Evolutionary conservation across 2,888 invertebrate genomes (phyloP), one percentile per base, ranked within the genome.

Genomic region (Lithophane socia): DNA sequence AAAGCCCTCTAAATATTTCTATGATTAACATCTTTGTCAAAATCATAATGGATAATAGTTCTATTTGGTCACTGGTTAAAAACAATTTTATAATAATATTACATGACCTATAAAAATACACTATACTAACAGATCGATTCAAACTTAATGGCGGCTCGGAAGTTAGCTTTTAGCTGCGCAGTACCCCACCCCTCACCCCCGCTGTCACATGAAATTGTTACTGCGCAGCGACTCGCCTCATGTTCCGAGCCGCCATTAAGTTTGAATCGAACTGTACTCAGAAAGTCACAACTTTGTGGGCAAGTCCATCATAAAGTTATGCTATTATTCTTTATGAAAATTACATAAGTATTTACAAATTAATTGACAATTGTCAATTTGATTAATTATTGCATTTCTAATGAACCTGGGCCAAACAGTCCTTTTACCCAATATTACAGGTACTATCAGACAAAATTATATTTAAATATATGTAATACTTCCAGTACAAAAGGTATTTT

Each of bases 21-120:
- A 52, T 49, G 65, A 81, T 63, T 73, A 70, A 73, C 56, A 73
- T 77, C 67, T 77, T 85, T 81, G 52, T 68, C 63, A 64, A 73
- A 70, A 85, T 66, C 12, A 70, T 64, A 70, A 70, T 76, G 72
- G 73, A 63, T 76, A 85, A 73, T 56, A 71, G 58, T 66, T 64
- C 85, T 76, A 81, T 85, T 85, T 81, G 76, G 85, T 73, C 73
- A 82, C 18, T 64, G 24, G 52, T 68, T 29, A 64, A 24, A 75
- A 58, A 54, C 21, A 67, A 49, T 29, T 67, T 37, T 52, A 67
- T 13, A 44, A 37, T 63, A 24, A 21, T 42, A 18, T 29, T 29
- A 63, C 12, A 47, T 29, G 13, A 29, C 29, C 29, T 29, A 29
- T 1, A 21, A 60, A 75, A 52, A 74, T 61, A 52, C 8, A 71